These are phyloP conservation scores for Notarius quadriscutis DNA, from an alignment of 2,113 vertebrate species.

Conservation along the genomic window DNA sequence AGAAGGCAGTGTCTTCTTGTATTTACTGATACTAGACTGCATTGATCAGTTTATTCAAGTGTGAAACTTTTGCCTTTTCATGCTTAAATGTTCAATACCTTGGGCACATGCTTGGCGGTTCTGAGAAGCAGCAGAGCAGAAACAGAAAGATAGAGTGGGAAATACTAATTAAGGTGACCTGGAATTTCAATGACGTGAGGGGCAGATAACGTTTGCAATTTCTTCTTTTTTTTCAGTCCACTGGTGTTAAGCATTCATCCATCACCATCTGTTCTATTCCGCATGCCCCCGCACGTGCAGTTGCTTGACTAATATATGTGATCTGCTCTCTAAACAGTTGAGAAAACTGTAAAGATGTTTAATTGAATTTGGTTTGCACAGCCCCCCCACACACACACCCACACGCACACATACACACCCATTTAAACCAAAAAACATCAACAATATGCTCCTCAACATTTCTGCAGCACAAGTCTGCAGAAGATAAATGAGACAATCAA, in stretches of 20 bases:
- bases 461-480: slow-evolving; percentile 25
- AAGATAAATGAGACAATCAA: slow-evolving; percentile 55
- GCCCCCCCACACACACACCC: background rate
- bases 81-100: slow-evolving; percentile 34
- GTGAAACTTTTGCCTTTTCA: slow-evolving; percentile 51
- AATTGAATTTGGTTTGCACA: slow-evolving; percentile 34
- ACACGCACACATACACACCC: too few relatives aligned
- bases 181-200: slow-evolving; percentile 38
- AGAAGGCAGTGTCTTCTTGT: slow-evolving; percentile 25
- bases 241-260: slow-evolving; percentile 38
- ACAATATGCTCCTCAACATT: slow-evolving; percentile 5
- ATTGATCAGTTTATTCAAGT: slow-evolving; percentile 53
- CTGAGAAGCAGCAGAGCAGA: slow-evolving; percentile 32
- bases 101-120: slow-evolving; percentile 23
- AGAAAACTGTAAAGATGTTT: slow-evolving; percentile 36
- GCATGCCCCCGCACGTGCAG: background rate
- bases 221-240: slow-evolving; percentile 31
- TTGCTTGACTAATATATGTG: slow-evolving; percentile 29
- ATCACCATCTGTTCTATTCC: slow-evolving; percentile 25
- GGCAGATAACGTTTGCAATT: slow-evolving; percentile 31
- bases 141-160: slow-evolving; percentile 42
- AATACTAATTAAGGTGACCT: slow-evolving; percentile 49
- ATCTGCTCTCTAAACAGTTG: slow-evolving; percentile 32
- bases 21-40: slow-evolving; percentile 40
- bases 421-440: background rate